phyloP scores from a whole-genome alignment of 2,797 vertebrate species.

The Pteronotus mesoamericanus region DNA sequence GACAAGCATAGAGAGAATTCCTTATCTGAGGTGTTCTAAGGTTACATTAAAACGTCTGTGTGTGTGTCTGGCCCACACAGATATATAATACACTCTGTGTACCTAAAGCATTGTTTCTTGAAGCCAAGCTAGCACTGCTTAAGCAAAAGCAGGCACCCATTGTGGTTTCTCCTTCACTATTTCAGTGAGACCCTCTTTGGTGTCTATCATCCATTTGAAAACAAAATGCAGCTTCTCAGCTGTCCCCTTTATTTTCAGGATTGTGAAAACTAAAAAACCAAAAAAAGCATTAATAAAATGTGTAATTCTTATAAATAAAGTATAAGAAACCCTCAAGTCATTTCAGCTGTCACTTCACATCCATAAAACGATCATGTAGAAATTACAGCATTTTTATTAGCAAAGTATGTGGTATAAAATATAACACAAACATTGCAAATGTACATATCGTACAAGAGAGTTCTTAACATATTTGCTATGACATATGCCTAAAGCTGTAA shows the following conservation, averaged over 20 bases:
- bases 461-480: slow-evolving; percentile 3
- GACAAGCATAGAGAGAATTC: neutral
- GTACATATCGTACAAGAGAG: neutral
- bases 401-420: slow-evolving; percentile 13
- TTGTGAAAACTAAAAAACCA: neutral
- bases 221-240: neutral
- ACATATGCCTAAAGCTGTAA: neutral
- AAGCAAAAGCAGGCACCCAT: neutral
- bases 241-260: neutral
- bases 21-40: neutral
- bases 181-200: neutral
- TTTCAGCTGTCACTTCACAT: slow-evolving; percentile 28
- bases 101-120: neutral
- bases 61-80: neutral
- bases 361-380: neutral
- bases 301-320: neutral
- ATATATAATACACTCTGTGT: neutral
- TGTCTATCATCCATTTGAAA: slow-evolving; percentile 23
- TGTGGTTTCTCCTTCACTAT: neutral
- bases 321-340: neutral
- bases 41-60: neutral
- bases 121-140: neutral
- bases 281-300: slow-evolving; percentile 16
- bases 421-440: slow-evolving; percentile 4
- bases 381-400: neutral